These are phyloP conservation scores for Palythoa heliodiscus DNA, from an alignment of 92 coral and sea anemone species.

Conservation along the genomic window DNA sequence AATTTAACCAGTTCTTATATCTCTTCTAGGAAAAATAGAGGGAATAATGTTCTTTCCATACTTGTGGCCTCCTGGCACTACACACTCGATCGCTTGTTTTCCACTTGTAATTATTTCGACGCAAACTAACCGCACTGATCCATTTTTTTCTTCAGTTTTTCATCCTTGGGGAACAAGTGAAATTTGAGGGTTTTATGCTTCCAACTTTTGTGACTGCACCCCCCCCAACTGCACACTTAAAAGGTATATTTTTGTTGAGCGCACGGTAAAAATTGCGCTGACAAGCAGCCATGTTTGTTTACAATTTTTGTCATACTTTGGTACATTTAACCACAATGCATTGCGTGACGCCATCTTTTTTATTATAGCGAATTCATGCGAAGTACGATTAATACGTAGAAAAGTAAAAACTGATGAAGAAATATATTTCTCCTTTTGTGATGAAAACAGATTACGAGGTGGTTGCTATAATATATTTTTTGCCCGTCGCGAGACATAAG, in stretches of 20 bases:
- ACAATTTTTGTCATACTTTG: conserved; percentile 22
- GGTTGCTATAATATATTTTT: no score
- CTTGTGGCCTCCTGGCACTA: conserved; percentile 45
- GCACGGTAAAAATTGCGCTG: conserved; percentile 19
- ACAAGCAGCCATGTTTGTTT: conserved; percentile 20
- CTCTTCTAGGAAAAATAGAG: conserved; percentile 54
- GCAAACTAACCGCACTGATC: conserved; percentile 32
- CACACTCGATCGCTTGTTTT: conserved; percentile 50
- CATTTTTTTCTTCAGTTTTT: conserved; percentile 43
- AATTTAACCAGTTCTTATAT: conserved; percentile 37
- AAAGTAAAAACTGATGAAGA: no score
- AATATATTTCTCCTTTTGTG: no score
- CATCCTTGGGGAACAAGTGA: conserved; percentile 29
- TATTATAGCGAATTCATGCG: no score
- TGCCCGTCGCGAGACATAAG: no score
- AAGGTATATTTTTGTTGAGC: conserved; percentile 23
- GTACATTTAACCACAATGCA: background rate
- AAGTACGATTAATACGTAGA: no score
- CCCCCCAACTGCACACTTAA: conserved; percentile 28
- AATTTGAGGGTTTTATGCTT: conserved; percentile 27
- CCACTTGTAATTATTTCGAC: conserved; percentile 47
- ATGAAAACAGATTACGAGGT: no score
- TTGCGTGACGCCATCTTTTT: no score
- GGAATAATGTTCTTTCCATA: conserved; percentile 53
- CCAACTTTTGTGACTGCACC: conserved; percentile 20